These are phyloP conservation scores for Pitangus sulphuratus DNA, from an alignment of 2,797 vertebrate species.

Conservation along the genomic window DNA sequence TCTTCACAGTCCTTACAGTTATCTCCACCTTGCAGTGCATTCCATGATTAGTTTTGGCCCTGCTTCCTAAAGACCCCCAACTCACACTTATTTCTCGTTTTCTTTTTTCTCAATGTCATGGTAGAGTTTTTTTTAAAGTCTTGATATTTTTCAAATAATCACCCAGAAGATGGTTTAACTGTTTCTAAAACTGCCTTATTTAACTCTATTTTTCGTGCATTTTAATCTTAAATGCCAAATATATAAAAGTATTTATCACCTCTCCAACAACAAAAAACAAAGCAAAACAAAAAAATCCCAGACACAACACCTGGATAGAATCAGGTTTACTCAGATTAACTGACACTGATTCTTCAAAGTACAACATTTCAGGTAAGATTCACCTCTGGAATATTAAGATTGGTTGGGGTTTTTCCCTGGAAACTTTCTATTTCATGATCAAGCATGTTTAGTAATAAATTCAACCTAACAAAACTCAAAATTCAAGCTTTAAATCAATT, in stretches of 20 bases:
- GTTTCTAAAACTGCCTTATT: background rate
- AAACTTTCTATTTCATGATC: background rate
- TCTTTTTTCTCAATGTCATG: background rate
- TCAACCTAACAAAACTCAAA: background rate
- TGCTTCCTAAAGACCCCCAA: background rate
- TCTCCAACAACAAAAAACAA: background rate
- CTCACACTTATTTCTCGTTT: background rate
- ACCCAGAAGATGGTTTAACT: background rate
- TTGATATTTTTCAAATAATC: background rate
- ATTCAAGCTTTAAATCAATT: background rate
- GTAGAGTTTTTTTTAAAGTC: background rate
- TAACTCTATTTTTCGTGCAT: background rate
- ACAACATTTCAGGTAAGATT: background rate
- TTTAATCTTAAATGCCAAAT: background rate
- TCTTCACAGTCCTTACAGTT: background rate
- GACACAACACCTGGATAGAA: background rate
- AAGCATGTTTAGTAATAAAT: background rate
- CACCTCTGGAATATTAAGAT: background rate
- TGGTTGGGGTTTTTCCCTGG: fast-evolving
- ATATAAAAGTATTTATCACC: background rate
- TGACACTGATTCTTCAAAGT: background rate
- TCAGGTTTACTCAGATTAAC: background rate
- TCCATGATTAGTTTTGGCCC: background rate
- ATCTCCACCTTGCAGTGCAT: background rate
- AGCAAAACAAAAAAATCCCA: background rate